Conservation (phyloP, 1,140 invertebrate species). For the Riptortus pedestris region DNA sequence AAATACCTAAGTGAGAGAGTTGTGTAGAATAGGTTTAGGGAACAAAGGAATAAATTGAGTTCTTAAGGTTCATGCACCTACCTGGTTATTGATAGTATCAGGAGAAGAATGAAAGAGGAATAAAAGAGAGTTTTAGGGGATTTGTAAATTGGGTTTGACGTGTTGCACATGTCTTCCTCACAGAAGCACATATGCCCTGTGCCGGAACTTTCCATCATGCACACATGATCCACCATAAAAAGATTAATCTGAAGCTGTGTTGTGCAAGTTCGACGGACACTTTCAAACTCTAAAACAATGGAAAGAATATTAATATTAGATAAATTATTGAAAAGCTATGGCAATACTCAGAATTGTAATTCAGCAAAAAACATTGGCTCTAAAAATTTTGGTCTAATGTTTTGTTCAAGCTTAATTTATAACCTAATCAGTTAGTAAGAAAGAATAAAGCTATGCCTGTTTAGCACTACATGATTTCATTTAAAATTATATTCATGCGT, state of each 20-base stretch:
- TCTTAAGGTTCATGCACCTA: slow-evolving; percentile 9
- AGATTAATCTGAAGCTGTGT: slow-evolving; percentile 87
- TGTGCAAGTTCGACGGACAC: slow-evolving; percentile 79
- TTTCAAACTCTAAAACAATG: slow-evolving; percentile 65
- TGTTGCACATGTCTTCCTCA: slow-evolving; percentile 91
- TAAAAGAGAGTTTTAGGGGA: slow-evolving; percentile 24
- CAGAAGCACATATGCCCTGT: slow-evolving; percentile 96
- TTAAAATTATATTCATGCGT: too few relatives aligned
- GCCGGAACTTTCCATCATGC: slow-evolving; percentile 94
- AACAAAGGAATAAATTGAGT: neutral
- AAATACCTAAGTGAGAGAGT: too few relatives aligned
- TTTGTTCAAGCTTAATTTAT: too few relatives aligned
- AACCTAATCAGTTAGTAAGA: too few relatives aligned
- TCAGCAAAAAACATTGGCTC: too few relatives aligned
- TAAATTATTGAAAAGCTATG: neutral
- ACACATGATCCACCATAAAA: slow-evolving; percentile 96
- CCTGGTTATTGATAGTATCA: slow-evolving; percentile 20
- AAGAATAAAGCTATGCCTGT: too few relatives aligned
- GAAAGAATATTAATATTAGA: neutral
- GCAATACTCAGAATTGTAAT: too few relatives aligned
- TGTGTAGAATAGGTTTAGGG: neutral
- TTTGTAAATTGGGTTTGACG: slow-evolving; percentile 4
- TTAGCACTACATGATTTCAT: too few relatives aligned
- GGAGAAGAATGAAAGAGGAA: slow-evolving; percentile 18
- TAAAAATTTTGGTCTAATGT: too few relatives aligned